Percentiles rank a stretch among this genome's conserved stretches.
These are phyloP conservation scores for Lepilemur septentrionalis DNA, from an alignment of 2,797 vertebrate species.

Conservation along the genomic window DNA sequence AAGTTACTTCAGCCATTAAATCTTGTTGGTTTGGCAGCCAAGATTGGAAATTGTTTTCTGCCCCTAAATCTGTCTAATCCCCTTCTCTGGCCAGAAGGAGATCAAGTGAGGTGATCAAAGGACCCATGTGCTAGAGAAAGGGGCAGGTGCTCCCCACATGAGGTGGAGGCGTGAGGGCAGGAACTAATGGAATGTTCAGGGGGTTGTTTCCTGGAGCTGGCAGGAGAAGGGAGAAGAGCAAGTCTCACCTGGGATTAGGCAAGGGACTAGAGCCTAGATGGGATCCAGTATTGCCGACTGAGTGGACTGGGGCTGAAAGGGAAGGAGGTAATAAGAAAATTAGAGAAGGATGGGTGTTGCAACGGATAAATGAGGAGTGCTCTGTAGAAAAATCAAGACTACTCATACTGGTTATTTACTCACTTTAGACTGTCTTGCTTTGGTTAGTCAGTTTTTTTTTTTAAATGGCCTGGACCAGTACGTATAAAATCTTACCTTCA, in stretches of 20 bases:
- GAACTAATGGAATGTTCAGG: background rate
- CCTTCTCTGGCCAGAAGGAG: background rate
- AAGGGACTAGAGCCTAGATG: background rate
- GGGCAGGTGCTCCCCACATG: background rate
- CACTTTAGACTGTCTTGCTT: background rate
- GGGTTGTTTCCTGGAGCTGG: background rate
- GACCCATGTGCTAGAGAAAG: background rate
- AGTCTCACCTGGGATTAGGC: background rate
- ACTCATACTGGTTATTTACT: background rate
- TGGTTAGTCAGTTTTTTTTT: background rate
- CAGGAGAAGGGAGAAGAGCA: background rate
- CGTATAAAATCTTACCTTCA: background rate
- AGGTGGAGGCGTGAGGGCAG: background rate
- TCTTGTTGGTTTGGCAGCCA: background rate
- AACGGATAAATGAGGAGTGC: background rate
- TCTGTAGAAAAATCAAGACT: background rate
- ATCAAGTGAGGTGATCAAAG: background rate
- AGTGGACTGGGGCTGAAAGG: rapidly evolving
- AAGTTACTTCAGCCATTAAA: slow-evolving; percentile 17
- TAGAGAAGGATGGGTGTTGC: background rate
- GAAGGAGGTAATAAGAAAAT: background rate
- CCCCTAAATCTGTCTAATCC: background rate
- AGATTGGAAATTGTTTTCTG: background rate
- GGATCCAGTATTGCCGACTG: background rate
- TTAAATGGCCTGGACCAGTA: background rate